A percentile compares a stretch with the other conserved stretches of the same genome.
Evolutionary conservation across 2,113 vertebrate species (phyloP).

Genomic region (Entomyzon cyanotis): DNA sequence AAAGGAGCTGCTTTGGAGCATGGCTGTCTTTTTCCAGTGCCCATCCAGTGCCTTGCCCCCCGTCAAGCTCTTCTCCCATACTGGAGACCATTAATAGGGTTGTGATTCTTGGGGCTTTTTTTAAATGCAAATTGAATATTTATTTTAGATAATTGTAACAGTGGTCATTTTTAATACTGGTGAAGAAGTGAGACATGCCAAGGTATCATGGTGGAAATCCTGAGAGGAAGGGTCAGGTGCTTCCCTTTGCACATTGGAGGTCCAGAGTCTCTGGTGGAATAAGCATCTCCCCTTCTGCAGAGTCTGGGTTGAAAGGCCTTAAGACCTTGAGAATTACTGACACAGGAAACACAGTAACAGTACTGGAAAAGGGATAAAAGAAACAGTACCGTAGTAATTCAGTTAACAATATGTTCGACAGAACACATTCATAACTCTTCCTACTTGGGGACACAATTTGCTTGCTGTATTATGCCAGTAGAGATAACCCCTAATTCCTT

Average conservation of each 20-base stretch:
- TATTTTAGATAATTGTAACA: background rate
- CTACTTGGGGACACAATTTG: slow-evolving; percentile 61
- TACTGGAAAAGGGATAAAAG: slow-evolving; percentile 54
- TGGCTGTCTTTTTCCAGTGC: background rate
- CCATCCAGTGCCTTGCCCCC: background rate
- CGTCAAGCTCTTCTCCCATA: background rate
- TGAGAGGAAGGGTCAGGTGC: background rate
- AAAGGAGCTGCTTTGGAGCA: background rate
- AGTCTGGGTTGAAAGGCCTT: background rate
- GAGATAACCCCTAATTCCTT: slow-evolving; percentile 76
- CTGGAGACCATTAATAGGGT: background rate
- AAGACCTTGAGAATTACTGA: slow-evolving; percentile 46
- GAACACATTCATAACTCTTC: slow-evolving; percentile 52
- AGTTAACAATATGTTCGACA: slow-evolving; percentile 49
- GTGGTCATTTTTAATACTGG: background rate
- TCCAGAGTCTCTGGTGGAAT: background rate
- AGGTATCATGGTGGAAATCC: background rate
- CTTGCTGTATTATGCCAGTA: slow-evolving; percentile 60
- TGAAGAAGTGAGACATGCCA: background rate
- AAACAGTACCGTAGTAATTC: slow-evolving; percentile 60
- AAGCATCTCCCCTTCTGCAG: background rate
- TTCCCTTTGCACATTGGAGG: background rate
- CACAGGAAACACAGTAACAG: slow-evolving; percentile 29
- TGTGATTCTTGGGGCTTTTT: background rate
- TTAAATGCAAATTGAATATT: background rate